Percentiles rank a stretch among this genome's conserved stretches.
phyloP scores from a whole-genome alignment of 2,797 vertebrate species.

The Hippoglossus hippoglossus region DNA sequence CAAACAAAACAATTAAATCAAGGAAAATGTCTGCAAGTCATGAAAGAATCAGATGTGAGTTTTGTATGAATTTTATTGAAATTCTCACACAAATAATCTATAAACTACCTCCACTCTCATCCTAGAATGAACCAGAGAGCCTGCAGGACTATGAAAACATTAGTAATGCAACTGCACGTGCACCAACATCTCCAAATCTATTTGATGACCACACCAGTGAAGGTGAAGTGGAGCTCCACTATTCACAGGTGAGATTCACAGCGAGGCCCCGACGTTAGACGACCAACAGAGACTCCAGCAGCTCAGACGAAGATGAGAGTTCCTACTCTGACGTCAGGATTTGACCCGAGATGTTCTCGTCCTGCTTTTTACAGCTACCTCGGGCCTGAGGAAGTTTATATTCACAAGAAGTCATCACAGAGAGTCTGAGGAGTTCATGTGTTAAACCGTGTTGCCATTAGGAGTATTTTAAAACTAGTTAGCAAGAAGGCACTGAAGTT shows the following conservation, averaged over 20 bases:
- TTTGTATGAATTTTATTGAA: neutral
- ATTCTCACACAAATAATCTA: neutral
- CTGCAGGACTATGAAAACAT: conserved; percentile 52
- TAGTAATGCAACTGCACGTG: accelerated
- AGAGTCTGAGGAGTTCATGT: too few species aligned
- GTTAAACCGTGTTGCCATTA: too few species aligned
- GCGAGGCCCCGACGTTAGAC: conserved; percentile 18
- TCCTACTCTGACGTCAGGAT: conserved; percentile 61
- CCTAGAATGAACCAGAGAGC: conserved; percentile 13
- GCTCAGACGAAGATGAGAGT: conserved; percentile 43
- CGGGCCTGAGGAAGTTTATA: neutral
- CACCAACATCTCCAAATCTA: neutral
- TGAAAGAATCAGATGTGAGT: too few species aligned
- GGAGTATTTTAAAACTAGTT: too few species aligned
- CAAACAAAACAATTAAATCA: too few species aligned
- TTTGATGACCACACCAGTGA: conserved; percentile 41
- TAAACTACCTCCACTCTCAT: neutral
- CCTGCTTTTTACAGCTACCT: too few species aligned
- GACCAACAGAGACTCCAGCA: conserved; percentile 14
- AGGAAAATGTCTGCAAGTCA: too few species aligned
- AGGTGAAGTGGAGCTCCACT: conserved; percentile 56
- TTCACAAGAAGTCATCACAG: neutral
- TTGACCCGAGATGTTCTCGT: conserved; percentile 20
- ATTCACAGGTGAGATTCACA: conserved; percentile 54
- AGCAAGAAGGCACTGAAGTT: too few species aligned